Conservation (phyloP, 2,113 vertebrate genomes). For the Charina bottae region DNA sequence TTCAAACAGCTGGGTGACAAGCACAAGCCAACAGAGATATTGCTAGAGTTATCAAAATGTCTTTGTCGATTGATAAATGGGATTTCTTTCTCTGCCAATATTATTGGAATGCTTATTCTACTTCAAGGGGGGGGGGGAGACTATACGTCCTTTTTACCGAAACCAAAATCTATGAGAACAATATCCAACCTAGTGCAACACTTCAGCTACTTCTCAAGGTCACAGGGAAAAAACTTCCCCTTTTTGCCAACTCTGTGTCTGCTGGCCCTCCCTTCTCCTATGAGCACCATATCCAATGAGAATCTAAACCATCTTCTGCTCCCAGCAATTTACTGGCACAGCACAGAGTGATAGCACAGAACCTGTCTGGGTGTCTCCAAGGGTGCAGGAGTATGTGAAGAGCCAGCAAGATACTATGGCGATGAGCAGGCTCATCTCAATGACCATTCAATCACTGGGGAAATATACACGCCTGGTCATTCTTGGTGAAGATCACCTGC, state of each 20-base stretch:
- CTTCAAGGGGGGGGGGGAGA: background rate
- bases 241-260: background rate
- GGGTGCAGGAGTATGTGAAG: background rate
- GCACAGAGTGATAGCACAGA: background rate
- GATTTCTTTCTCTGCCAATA: background rate
- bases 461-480: background rate
- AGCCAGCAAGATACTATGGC: background rate
- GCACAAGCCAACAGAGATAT: background rate
- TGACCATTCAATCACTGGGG: background rate
- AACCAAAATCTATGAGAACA: background rate
- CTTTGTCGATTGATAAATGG: background rate
- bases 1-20: background rate
- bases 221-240: background rate
- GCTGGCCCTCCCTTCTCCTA: background rate
- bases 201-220: background rate
- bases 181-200: background rate
- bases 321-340: background rate
- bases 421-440: background rate
- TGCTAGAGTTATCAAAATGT: background rate
- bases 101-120: background rate
- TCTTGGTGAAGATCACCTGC: background rate
- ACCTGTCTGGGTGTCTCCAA: background rate
- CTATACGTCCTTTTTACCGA: background rate
- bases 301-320: background rate
- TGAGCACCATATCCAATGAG: background rate